phyloP scores from a whole-genome alignment of 2,797 vertebrate species.

The Erpetoichthys calabaricus region DNA sequence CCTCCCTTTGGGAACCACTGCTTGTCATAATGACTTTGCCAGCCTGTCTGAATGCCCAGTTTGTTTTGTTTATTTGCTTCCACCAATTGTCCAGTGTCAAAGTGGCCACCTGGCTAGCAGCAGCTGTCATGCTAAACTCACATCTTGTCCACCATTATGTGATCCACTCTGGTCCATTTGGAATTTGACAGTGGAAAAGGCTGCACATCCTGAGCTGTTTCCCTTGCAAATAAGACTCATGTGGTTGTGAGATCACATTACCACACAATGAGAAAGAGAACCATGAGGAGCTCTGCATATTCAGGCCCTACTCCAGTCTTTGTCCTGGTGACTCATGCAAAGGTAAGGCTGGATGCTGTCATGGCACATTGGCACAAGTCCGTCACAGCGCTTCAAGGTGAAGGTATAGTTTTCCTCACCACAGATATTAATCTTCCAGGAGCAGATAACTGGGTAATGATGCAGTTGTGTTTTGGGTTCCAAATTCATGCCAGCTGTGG shows the following conservation, averaged over 20 bases:
- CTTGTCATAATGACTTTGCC: conserved; percentile 96
- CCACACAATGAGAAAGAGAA: conserved; percentile 88
- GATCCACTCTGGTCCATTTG: conserved; percentile 92
- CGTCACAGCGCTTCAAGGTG: conserved; percentile 89
- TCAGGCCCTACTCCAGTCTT: conserved; percentile 88
- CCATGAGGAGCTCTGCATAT: conserved; percentile 96
- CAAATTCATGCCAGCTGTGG: conserved; percentile 86
- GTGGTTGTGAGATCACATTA: conserved; percentile 84
- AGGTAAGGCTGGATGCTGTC: conserved; percentile 92
- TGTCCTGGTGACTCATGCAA: conserved; percentile 92
- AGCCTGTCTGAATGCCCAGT: conserved; percentile 97
- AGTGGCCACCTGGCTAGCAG: conserved; percentile 94
- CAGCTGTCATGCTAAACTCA: conserved; percentile 97
- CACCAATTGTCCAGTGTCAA: conserved; percentile 97
- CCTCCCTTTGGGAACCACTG: conserved; percentile 92
- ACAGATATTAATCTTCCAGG: conserved; percentile 96
- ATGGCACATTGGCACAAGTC: conserved; percentile 97
- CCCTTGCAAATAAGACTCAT: conserved; percentile 92
- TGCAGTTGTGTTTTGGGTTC: conserved; percentile 96
- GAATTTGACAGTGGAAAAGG: conserved; percentile 98
- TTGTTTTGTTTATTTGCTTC: conserved; percentile 97
- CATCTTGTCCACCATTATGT: conserved; percentile 92
- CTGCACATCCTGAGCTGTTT: conserved; percentile 94
- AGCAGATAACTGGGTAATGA: conserved; percentile 97
- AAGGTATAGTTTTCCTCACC: conserved; percentile 92